These are phyloP conservation scores for Drosophila murphyi DNA, from an alignment of 1,140 invertebrate genomes.

Conservation along the genomic window DNA sequence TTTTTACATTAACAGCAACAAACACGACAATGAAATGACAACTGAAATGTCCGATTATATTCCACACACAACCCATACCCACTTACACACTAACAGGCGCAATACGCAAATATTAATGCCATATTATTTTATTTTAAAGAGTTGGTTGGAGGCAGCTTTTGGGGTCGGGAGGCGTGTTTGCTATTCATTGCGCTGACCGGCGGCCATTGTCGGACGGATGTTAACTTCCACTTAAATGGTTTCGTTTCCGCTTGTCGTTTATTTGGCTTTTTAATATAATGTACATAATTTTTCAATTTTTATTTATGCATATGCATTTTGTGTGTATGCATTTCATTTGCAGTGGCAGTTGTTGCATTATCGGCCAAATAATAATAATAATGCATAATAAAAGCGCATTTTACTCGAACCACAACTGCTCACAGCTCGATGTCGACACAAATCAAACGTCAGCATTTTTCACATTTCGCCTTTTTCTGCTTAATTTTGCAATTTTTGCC, in stretches of 20 bases:
- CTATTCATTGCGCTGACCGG: slow-evolving; percentile 57
- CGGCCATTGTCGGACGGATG: slow-evolving; percentile 78
- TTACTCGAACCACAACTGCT: slow-evolving; percentile 21
- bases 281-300: slow-evolving; percentile 83
- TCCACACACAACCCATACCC: slow-evolving; percentile 28
- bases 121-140: slow-evolving; percentile 80
- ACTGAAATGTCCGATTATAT: slow-evolving; percentile 80
- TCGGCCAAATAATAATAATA: slow-evolving; percentile 61
- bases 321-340: slow-evolving; percentile 78
- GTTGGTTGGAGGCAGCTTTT: slow-evolving; percentile 9
- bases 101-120: slow-evolving; percentile 80
- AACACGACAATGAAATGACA: slow-evolving; percentile 83
- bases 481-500: slow-evolving; percentile 77
- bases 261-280: slow-evolving; percentile 82
- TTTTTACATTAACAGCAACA: slow-evolving; percentile 82
- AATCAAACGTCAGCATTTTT: slow-evolving; percentile 78
- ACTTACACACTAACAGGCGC: slow-evolving; percentile 7
- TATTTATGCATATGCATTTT: slow-evolving; percentile 66
- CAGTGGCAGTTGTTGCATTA: slow-evolving; percentile 50
- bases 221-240: slow-evolving; percentile 84
- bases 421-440: slow-evolving; percentile 46
- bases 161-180: slow-evolving; percentile 24
- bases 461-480: slow-evolving; percentile 69
- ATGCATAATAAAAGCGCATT: slow-evolving; percentile 68
- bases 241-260: slow-evolving; percentile 83